phyloP scores from a whole-genome alignment of 2,888 invertebrate species.

The Drosophila paucipuncta region DNA sequence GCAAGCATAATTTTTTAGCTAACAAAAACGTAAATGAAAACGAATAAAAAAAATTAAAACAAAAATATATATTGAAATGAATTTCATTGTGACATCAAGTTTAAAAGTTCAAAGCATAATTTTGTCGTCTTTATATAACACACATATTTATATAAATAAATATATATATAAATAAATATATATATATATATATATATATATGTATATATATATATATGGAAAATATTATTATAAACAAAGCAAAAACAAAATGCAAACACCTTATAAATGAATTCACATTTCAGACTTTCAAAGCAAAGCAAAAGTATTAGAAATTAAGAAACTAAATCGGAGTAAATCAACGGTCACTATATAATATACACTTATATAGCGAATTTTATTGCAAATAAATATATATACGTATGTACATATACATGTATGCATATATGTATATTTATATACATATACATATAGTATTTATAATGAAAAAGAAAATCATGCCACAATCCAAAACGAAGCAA shows the following conservation, averaged over 20 bases:
- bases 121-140: slow-evolving; percentile 70
- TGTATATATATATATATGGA: slow-evolving; percentile 30
- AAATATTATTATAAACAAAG: slow-evolving; percentile 34
- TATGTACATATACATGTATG: slow-evolving; percentile 13
- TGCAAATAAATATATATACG: slow-evolving; percentile 37
- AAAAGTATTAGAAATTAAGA: slow-evolving; percentile 53
- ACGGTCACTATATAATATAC: slow-evolving; percentile 33
- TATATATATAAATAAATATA: slow-evolving; percentile 21
- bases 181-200: slow-evolving; percentile 15
- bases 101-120: slow-evolving; percentile 72
- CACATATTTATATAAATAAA: slow-evolving; percentile 23
- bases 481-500: slow-evolving; percentile 65
- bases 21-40: slow-evolving; percentile 50
- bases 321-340: slow-evolving; percentile 24
- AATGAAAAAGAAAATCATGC: slow-evolving; percentile 36
- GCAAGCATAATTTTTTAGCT: slow-evolving; percentile 52
- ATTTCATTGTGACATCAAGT: slow-evolving; percentile 61
- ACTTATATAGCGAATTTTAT: slow-evolving; percentile 44
- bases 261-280: slow-evolving; percentile 61
- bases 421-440: slow-evolving; percentile 14
- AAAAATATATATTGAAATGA: slow-evolving; percentile 36
- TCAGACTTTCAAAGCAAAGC: slow-evolving; percentile 66
- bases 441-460: slow-evolving; percentile 8
- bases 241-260: slow-evolving; percentile 35
- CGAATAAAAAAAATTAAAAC: slow-evolving; percentile 17